These are phyloP conservation scores for Dicentrarchus labrax DNA, from an alignment of 2,113 vertebrate genomes.

Conservation along the genomic window DNA sequence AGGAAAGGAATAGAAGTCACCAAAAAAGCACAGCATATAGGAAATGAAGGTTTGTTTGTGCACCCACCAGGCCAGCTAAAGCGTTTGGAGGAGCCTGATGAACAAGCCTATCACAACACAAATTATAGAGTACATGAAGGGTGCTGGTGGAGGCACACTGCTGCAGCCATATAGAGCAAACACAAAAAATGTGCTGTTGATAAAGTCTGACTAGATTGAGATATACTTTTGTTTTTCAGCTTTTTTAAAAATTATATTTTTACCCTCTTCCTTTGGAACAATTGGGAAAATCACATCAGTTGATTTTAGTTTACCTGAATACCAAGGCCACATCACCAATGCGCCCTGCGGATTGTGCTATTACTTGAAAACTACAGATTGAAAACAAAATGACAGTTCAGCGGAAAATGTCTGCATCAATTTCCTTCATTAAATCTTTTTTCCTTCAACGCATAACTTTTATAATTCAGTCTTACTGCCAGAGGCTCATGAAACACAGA, in stretches of 20 bases:
- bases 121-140: conserved; percentile 61
- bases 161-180: conserved; percentile 46
- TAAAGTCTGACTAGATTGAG: conserved; percentile 15
- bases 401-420: conserved; percentile 52
- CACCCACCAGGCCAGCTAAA: conserved; percentile 16
- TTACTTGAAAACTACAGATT: conserved; percentile 42
- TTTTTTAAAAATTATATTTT: conserved; percentile 40
- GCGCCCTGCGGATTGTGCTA: not conserved
- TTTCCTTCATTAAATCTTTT: conserved; percentile 48
- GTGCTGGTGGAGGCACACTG: conserved; percentile 28
- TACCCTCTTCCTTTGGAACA: not conserved
- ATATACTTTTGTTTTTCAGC: conserved; percentile 24
- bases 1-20: conserved; percentile 29
- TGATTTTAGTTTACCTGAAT: conserved; percentile 23
- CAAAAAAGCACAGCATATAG: conserved; percentile 1
- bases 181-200: conserved; percentile 50
- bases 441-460: conserved; percentile 50
- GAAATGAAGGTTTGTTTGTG: conserved; percentile 56
- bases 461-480: conserved; percentile 54
- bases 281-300: conserved; percentile 16
- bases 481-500: conserved; percentile 28
- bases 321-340: conserved; percentile 8
- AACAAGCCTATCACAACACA: conserved; percentile 58
- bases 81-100: conserved; percentile 31
- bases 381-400: conserved; percentile 37